Percentiles rank a stretch among this genome's conserved stretches.
phyloP scores from a whole-genome alignment of 2,797 vertebrate species.

The Lophura swinhoii region DNA sequence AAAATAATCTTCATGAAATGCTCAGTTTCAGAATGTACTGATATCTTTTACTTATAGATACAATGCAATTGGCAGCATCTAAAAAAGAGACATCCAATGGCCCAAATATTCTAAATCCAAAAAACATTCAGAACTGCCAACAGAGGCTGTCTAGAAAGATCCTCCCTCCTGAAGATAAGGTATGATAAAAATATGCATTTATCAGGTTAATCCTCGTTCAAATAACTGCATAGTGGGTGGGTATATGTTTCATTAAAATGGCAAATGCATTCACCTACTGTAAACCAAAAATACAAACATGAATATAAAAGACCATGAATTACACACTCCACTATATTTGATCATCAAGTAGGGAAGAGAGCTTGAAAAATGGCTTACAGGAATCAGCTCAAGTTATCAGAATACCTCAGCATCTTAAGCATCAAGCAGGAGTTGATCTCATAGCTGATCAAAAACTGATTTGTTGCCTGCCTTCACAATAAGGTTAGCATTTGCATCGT shows the following conservation, averaged over 20 bases:
- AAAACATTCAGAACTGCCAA: not conserved
- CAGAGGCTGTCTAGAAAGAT: not conserved
- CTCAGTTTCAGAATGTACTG: not conserved
- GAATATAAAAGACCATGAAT: constrained; percentile 56
- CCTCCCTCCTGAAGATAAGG: not conserved
- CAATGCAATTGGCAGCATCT: not conserved
- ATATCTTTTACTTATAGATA: not conserved
- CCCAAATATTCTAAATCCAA: not conserved
- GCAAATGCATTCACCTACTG: constrained; percentile 15
- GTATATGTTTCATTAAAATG: constrained; percentile 39
- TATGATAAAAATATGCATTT: not conserved
- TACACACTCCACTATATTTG: constrained; percentile 40
- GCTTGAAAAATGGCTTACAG: constrained; percentile 10
- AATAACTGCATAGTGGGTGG: constrained; percentile 8
- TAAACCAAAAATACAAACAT: constrained; percentile 54
- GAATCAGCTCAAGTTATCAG: constrained; percentile 18
- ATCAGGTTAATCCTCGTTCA: constrained; percentile 9
- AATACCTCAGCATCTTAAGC: constrained; percentile 5
- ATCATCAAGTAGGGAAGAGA: constrained; percentile 11
- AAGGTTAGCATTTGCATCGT: not conserved
- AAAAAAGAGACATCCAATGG: not conserved
- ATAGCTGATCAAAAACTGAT: constrained; percentile 36
- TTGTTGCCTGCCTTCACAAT: constrained; percentile 16
- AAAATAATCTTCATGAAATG: not conserved
- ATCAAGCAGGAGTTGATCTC: not conserved